Evolutionary conservation across 1,140 invertebrate genomes (phyloP).

Genomic region (Macrosteles quadrilineatus): DNA sequence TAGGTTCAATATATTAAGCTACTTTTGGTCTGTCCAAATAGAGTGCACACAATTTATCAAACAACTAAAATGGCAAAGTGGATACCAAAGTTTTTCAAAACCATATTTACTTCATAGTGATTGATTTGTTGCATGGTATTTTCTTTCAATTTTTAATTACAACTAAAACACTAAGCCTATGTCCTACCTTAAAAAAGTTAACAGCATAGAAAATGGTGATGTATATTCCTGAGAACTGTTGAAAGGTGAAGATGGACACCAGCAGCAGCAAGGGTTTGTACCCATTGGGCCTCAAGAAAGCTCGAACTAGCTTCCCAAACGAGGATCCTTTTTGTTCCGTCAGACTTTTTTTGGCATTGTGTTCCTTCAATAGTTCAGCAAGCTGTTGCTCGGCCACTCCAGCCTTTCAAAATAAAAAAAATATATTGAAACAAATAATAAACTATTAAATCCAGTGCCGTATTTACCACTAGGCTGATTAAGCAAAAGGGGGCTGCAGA

Average conservation of each 20-base stretch:
- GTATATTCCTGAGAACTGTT: conserved; percentile 65
- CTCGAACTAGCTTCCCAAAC: conserved; percentile 26
- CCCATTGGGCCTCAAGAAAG: conserved; percentile 34
- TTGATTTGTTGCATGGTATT: too few relatives aligned
- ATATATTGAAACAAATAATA: conserved; percentile 15
- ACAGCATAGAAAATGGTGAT: conserved; percentile 70
- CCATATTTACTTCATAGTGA: too few relatives aligned
- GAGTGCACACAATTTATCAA: too few relatives aligned
- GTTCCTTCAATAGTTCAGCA: conserved; percentile 49
- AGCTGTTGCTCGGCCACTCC: conserved; percentile 48
- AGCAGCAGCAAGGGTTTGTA: conserved; percentile 55
- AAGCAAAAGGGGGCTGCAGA: too few relatives aligned
- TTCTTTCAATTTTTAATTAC: too few relatives aligned
- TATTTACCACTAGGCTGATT: too few relatives aligned
- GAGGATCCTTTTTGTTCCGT: not conserved
- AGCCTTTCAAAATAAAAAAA: conserved; percentile 28
- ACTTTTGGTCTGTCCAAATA: too few relatives aligned
- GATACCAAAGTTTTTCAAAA: too few relatives aligned
- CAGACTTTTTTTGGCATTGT: conserved; percentile 31
- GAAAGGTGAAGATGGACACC: conserved; percentile 59
- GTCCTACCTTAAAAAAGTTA: conserved; percentile 58
- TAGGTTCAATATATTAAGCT: too few relatives aligned
- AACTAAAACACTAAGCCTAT: too few relatives aligned
- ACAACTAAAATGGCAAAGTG: too few relatives aligned
- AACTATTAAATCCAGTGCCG: not conserved